phyloP scores from a whole-genome alignment of 2,888 invertebrate species.

The Quadroppia sp. region DNA sequence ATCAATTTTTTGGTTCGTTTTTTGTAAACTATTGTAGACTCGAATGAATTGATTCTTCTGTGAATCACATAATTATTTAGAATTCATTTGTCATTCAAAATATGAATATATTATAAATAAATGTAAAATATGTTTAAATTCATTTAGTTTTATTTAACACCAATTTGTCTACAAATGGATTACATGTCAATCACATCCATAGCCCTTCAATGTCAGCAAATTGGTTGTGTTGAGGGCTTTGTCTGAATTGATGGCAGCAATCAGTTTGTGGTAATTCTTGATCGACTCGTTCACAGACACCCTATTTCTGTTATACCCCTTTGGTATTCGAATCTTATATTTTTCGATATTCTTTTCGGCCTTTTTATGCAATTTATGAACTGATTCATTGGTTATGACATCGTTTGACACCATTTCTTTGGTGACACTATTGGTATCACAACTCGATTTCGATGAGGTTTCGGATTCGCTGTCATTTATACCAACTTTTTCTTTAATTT shows the following conservation, averaged over 20 bases:
- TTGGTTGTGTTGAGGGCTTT: constrained; percentile 13
- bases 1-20: background rate
- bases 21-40: no score
- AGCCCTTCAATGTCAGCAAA: constrained; percentile 5
- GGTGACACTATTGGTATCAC: background rate
- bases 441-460: background rate
- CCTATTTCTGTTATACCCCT: background rate
- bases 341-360: background rate
- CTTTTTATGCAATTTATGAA: background rate
- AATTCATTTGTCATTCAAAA: background rate
- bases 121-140: background rate
- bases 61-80: no score
- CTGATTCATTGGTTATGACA: background rate
- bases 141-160: background rate
- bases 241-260: background rate
- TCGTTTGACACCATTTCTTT: background rate
- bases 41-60: no score
- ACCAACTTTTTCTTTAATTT: background rate
- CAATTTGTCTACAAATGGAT: background rate
- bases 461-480: background rate
- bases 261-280: constrained; percentile 22
- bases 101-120: background rate
- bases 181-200: background rate
- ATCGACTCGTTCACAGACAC: background rate
- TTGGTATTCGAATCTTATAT: background rate